These are phyloP conservation scores for Drosophila bifasciata DNA, from an alignment of 1,140 invertebrate species.

Conservation along the genomic window DNA sequence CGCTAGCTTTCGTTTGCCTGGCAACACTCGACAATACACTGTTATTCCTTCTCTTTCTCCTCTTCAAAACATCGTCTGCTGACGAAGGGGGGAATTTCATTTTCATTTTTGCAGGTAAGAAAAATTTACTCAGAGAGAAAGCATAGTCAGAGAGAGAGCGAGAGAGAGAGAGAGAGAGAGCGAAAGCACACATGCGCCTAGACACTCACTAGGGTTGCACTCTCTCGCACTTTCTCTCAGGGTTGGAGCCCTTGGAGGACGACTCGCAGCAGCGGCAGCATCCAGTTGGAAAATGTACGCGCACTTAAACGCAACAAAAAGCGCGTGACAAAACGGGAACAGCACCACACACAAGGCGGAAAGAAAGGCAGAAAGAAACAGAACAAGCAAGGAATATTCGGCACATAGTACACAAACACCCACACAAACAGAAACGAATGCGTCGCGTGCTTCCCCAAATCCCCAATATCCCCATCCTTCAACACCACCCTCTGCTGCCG, in stretches of 20 bases:
- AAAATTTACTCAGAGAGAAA: constrained; percentile 5
- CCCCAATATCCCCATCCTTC: constrained; percentile 28
- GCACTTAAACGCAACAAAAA: constrained; percentile 74
- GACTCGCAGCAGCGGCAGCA: constrained; percentile 44
- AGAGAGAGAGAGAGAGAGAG: constrained; percentile 8
- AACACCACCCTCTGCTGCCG: background rate
- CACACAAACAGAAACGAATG: constrained; percentile 36
- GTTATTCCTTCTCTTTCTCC: constrained; percentile 27
- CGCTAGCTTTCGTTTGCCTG: constrained; percentile 50
- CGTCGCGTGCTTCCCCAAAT: constrained; percentile 60
- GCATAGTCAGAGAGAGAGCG: background rate
- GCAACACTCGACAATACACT: constrained; percentile 62
- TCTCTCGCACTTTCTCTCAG: constrained; percentile 15
- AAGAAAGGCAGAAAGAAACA: constrained; percentile 30
- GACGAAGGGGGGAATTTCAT: constrained; percentile 55
- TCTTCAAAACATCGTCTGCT: constrained; percentile 43
- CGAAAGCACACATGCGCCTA: constrained; percentile 51
- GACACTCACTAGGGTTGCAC: constrained; percentile 14
- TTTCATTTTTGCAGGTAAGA: constrained; percentile 77
- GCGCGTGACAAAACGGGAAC: constrained; percentile 50
- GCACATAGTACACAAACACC: constrained; percentile 20
- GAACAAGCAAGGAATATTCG: constrained; percentile 29
- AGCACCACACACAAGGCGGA: constrained; percentile 41
- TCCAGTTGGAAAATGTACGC: constrained; percentile 81
- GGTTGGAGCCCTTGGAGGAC: constrained; percentile 1